Evolutionary conservation across 2,888 invertebrate genomes (phyloP), one percentile per base, ranked within the genome.

Genomic region (Eupithecia dodoneata): DNA sequence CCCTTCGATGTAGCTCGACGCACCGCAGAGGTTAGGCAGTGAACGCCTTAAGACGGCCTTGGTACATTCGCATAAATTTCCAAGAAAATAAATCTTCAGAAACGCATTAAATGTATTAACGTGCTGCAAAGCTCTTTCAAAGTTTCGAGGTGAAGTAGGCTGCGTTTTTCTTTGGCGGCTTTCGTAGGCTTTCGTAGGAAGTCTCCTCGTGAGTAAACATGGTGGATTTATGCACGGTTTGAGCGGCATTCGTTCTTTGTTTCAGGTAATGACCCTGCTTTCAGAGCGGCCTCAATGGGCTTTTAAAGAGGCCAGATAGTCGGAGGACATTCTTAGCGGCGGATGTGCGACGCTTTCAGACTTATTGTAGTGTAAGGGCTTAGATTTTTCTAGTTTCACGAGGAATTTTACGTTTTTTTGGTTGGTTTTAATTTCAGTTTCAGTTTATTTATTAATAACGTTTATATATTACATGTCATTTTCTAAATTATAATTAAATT

Each of bases 201-300:
- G 90, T 89, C 87, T 89, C 88, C 89, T 85, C 89, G 92, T 90
- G 86, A 88, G 93, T 92, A 94, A 94, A 95, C 94, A 95, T 85
- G 86, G 87, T 88, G 91, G 94, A 93, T 94, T 93, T 94, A 94
- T 93, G 92, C 93, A 90, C 88, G 91, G 93, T 91, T 93, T 93
- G 90, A 94, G 93, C 91, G 87, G 91, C 91, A 89, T 92, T 92
- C 91, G 87, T 89, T 91, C 93, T 95, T 95, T 95, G 95, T 95
- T 92, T 84, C 92, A 93, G 93, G 94, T 95, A 95, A 95, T 94
- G 94, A 94, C 93, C 94, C 89, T 83, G 92, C 94, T 94, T 95
- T 95, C 95, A 95, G 92, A 91, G 82, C 90, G 86, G 84, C 87
- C 90, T 94, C 92, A 94, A 94, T 94, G 92, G 91, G 87, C 87